phyloP scores from a whole-genome alignment of 2,113 vertebrate species.

The Mystacornis crossleyi region DNA sequence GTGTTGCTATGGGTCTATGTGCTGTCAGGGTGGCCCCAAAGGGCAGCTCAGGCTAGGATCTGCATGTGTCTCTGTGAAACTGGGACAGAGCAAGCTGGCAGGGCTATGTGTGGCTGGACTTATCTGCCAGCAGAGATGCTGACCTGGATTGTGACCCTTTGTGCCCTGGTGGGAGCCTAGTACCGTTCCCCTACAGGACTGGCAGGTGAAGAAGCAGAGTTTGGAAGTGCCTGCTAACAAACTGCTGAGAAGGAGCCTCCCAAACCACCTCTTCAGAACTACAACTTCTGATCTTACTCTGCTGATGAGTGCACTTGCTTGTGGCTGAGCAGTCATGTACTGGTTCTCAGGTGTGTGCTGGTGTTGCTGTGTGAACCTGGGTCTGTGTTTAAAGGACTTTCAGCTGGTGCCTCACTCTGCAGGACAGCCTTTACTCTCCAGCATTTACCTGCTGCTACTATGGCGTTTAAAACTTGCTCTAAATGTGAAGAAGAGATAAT shows the following conservation, averaged over 20 bases:
- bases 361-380: background rate
- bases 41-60: background rate
- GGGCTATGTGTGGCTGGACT: fast-evolving
- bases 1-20: fast-evolving
- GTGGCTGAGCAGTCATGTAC: fast-evolving
- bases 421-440: background rate
- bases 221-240: background rate
- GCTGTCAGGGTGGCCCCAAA: background rate
- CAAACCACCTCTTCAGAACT: background rate
- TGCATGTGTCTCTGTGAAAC: background rate
- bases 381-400: background rate
- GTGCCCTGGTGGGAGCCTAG: fast-evolving
- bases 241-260: background rate
- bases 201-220: background rate
- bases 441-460: background rate
- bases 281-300: background rate
- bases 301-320: background rate
- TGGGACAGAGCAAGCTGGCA: fast-evolving
- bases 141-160: too few species aligned
- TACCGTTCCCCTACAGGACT: background rate
- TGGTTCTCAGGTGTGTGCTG: background rate
- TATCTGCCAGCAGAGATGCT: background rate
- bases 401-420: fast-evolving
- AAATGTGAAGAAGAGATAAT: background rate
- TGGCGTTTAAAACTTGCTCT: background rate